These are phyloP conservation scores for Polypterus senegalus DNA, from an alignment of 2,113 vertebrate species.

Conservation along the genomic window DNA sequence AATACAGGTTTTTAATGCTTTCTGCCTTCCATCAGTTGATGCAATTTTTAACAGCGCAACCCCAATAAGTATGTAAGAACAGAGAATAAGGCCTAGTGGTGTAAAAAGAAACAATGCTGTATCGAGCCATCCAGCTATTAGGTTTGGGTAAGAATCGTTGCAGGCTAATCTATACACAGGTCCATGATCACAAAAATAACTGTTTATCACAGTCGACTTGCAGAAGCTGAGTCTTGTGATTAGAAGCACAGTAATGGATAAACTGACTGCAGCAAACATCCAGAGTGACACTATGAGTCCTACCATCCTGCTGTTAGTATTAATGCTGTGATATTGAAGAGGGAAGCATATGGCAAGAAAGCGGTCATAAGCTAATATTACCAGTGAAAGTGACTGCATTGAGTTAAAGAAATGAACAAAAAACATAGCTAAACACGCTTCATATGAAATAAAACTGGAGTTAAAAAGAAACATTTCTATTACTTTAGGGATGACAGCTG, in stretches of 20 bases:
- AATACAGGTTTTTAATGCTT: conserved; percentile 22
- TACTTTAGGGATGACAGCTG: neutral
- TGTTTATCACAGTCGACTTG: conserved; percentile 1
- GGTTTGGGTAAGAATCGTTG: neutral
- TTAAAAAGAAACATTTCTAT: neutral
- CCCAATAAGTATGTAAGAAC: conserved; percentile 6
- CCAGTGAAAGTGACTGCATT: neutral
- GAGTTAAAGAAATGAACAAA: neutral
- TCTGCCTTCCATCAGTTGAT: conserved; percentile 7
- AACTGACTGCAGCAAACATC: neutral
- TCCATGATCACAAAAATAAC: conserved; percentile 1
- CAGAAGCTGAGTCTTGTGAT: conserved; percentile 1
- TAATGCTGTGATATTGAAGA: neutral
- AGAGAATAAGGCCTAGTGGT: neutral
- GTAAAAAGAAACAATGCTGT: neutral
- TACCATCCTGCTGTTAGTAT: neutral
- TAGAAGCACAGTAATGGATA: neutral
- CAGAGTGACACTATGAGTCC: neutral
- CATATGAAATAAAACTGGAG: neutral
- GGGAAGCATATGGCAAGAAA: neutral
- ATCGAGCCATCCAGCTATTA: neutral
- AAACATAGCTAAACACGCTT: neutral
- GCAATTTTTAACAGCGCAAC: conserved; percentile 13
- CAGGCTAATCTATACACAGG: neutral
- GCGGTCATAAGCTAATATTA: neutral